Percentiles rank a stretch among this genome's conserved stretches.
Conservation (phyloP, 2,113 vertebrate genomes). For the Polypterus senegalus region DNA sequence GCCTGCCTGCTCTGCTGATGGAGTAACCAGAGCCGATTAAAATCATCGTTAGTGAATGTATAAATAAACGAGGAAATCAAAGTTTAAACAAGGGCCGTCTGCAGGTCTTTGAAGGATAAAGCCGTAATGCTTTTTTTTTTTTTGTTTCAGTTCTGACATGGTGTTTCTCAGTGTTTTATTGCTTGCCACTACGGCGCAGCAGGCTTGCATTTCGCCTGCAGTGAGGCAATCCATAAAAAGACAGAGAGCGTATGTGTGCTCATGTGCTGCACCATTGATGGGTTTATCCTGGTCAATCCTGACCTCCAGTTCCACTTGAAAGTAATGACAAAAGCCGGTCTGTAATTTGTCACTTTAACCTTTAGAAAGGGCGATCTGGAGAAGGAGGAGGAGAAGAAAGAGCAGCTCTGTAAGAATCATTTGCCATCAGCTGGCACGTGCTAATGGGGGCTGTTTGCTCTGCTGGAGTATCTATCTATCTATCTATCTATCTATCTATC, state of each 20-base stretch:
- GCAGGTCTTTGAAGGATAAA: background rate
- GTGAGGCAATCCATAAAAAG: constrained; percentile 10
- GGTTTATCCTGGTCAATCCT: constrained; percentile 8
- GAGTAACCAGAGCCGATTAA: background rate
- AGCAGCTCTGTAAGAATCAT: too few relatives aligned
- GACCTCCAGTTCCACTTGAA: constrained; percentile 9
- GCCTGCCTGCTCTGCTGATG: too few relatives aligned
- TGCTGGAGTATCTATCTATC: too few relatives aligned
- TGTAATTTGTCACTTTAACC: constrained; percentile 4
- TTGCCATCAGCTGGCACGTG: too few relatives aligned
- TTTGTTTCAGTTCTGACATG: background rate
- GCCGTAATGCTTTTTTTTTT: background rate
- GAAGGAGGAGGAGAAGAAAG: background rate
- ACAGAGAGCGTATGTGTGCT: constrained; percentile 4
- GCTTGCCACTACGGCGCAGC: constrained; percentile 2
- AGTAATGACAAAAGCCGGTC: constrained; percentile 5
- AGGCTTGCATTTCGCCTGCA: background rate
- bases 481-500: too few relatives aligned
- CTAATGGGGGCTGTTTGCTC: too few relatives aligned
- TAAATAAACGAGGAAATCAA: background rate
- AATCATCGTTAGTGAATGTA: background rate
- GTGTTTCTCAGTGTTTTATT: constrained; percentile 1
- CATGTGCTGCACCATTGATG: constrained; percentile 3
- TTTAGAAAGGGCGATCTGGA: constrained; percentile 5
- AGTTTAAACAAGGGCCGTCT: background rate